Evolutionary conservation across 2,113 vertebrate species (phyloP).

Genomic region (Capra hircus): DNA sequence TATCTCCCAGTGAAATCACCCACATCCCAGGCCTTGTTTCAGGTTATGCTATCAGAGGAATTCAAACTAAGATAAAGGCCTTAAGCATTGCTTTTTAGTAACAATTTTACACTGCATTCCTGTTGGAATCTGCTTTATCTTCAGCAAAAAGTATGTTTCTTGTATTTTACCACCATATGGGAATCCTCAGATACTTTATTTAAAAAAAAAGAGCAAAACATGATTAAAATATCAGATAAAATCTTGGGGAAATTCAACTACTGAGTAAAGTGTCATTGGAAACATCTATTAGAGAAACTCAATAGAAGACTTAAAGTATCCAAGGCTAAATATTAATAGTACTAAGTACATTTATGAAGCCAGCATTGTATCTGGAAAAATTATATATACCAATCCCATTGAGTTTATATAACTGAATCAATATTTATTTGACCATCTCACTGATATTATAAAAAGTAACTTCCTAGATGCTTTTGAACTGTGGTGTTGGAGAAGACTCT

Average conservation of each 20-base stretch:
- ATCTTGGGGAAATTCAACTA: background rate
- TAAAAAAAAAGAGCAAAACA: background rate
- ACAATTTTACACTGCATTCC: constrained; percentile 5
- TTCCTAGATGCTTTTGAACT: background rate
- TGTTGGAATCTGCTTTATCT: background rate
- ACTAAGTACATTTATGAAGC: background rate
- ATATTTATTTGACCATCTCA: background rate
- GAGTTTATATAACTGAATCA: background rate
- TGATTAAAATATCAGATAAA: constrained; percentile 3
- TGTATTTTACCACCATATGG: background rate
- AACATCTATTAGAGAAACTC: background rate
- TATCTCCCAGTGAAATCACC: background rate
- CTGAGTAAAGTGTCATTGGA: background rate
- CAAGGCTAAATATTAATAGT: background rate
- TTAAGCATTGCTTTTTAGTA: background rate
- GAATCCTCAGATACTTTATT: background rate
- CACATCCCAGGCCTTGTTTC: background rate
- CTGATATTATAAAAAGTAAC: background rate
- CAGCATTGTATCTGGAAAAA: background rate
- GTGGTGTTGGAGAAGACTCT: too few relatives aligned
- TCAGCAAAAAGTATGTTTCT: background rate
- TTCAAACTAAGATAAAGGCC: constrained; percentile 8
- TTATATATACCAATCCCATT: background rate
- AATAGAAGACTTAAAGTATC: background rate
- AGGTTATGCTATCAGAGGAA: background rate